Conservation (phyloP, 2,797 vertebrate species). For the Megaceryle alcyon region DNA sequence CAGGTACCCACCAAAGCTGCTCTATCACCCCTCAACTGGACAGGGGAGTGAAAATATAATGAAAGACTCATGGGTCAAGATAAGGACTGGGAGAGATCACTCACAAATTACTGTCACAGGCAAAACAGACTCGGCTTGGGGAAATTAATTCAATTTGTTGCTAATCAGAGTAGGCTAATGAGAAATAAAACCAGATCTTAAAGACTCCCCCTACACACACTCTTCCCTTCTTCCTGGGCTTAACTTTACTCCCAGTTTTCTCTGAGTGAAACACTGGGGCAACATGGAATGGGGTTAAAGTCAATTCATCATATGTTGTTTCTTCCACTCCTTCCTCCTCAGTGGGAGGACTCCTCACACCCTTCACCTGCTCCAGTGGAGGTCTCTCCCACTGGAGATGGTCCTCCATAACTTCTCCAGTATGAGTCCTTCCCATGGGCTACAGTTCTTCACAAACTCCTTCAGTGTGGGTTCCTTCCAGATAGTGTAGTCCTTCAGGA, state of each 20-base stretch:
- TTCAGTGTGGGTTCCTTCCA: rapidly evolving
- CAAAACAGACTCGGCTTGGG: not conserved
- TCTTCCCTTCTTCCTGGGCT: not conserved
- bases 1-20: not conserved
- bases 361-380: not conserved
- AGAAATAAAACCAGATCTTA: not conserved
- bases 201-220: not conserved
- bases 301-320: not conserved
- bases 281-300: not conserved
- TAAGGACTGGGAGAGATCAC: not conserved
- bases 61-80: not conserved
- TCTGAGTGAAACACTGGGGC: not conserved
- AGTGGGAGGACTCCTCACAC: not conserved
- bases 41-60: not conserved
- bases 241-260: not conserved
- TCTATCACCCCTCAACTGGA: not conserved
- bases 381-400: not conserved
- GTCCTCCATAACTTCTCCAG: not conserved
- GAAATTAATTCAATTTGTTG: not conserved
- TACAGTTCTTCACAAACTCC: not conserved
- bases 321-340: not conserved
- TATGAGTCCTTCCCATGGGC: rapidly evolving
- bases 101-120: not conserved
- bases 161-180: not conserved
- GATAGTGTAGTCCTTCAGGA: not conserved